Percentiles rank a stretch among this genome's conserved stretches.
Conservation (phyloP, 1,140 invertebrate genomes). For the Papilio polyxenes region DNA sequence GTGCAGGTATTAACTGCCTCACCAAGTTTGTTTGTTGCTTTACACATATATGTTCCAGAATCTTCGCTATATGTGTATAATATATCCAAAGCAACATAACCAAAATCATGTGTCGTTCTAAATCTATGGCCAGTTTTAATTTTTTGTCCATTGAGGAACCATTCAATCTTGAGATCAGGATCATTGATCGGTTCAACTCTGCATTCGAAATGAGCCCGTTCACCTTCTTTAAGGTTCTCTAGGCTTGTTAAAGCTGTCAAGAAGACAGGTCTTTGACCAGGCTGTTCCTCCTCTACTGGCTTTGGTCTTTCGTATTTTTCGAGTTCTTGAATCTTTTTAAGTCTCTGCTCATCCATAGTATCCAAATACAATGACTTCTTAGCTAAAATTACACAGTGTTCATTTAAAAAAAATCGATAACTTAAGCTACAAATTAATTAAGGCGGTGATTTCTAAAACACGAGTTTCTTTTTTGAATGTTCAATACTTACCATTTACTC, state of each 20-base stretch:
- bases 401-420: constrained; percentile 29
- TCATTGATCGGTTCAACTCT: constrained; percentile 97
- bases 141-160: constrained; percentile 94
- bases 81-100: constrained; percentile 96
- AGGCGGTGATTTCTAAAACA: background rate
- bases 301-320: constrained; percentile 90
- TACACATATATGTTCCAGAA: constrained; percentile 96
- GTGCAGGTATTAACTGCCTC: constrained; percentile 96
- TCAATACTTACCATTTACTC: constrained; percentile 87
- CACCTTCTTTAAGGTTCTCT: constrained; percentile 93
- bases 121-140: constrained; percentile 92
- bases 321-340: constrained; percentile 93
- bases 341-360: constrained; percentile 92
- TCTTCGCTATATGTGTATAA: constrained; percentile 96
- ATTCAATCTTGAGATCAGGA: constrained; percentile 96
- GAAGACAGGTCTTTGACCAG: constrained; percentile 92
- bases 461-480: background rate
- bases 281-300: constrained; percentile 88
- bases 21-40: constrained; percentile 94
- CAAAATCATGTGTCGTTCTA: constrained; percentile 96
- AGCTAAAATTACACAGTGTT: constrained; percentile 78
- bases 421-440: constrained; percentile 8
- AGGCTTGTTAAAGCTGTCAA: constrained; percentile 91
- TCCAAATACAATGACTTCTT: constrained; percentile 92
- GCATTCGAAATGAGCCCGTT: constrained; percentile 97